These are phyloP conservation scores for Neodiprion virginianus DNA, from an alignment of 1,140 invertebrate genomes.

Conservation along the genomic window DNA sequence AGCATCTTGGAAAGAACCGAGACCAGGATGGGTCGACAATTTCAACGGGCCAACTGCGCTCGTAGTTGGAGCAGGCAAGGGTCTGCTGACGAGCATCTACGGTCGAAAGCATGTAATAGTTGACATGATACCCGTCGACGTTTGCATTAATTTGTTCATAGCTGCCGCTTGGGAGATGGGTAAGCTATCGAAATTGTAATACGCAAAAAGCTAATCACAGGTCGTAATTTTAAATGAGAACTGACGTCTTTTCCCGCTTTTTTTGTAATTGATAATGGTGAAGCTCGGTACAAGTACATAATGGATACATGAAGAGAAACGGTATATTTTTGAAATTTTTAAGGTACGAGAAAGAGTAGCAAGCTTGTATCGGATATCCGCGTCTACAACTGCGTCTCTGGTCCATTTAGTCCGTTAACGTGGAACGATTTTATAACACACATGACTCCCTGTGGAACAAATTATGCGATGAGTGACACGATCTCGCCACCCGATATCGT, in stretches of 20 bases:
- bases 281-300: no score
- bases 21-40: constrained; percentile 16
- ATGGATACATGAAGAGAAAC: no score
- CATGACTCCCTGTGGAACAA: constrained; percentile 71
- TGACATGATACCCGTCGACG: constrained; percentile 9
- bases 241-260: no score
- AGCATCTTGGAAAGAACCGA: constrained; percentile 19
- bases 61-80: background rate
- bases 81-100: background rate
- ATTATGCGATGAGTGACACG: constrained; percentile 76
- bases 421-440: constrained; percentile 78
- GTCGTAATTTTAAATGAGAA: no score
- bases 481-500: constrained; percentile 76
- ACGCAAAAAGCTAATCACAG: no score
- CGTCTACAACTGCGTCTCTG: constrained; percentile 70
- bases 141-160: constrained; percentile 26
- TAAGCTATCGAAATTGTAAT: constrained; percentile 6
- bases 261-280: no score
- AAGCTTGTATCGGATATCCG: constrained; percentile 40
- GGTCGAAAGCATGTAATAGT: background rate
- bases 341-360: constrained; percentile 35
- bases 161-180: constrained; percentile 24
- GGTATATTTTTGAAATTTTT: no score
- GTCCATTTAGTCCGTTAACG: constrained; percentile 66
- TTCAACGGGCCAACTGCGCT: background rate